Conservation (phyloP, 2,797 vertebrate genomes). For the Rhynchotus rufescens region DNA sequence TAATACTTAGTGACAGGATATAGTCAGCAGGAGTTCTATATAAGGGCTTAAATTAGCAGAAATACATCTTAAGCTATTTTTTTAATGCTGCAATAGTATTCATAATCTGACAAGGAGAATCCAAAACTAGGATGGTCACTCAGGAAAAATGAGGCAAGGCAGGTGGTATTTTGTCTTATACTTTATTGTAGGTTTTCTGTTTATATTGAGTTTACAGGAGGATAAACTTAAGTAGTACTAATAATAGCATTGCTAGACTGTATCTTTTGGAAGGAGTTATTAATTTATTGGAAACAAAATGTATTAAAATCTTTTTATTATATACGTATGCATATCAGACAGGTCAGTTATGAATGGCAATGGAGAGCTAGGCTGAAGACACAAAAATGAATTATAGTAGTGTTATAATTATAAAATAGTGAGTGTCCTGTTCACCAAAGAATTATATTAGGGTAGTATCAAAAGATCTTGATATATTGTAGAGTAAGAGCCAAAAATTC, state of each 20-base stretch:
- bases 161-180: neutral
- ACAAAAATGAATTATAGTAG: neutral
- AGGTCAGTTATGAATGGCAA: neutral
- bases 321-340: neutral
- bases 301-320: neutral
- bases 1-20: neutral
- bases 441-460: neutral
- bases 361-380: neutral
- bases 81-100: neutral
- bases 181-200: neutral
- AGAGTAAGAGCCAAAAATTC: neutral
- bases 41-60: neutral
- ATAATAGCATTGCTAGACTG: neutral
- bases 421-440: neutral
- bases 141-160: neutral
- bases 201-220: neutral
- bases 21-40: neutral
- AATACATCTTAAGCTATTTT: neutral
- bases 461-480: neutral
- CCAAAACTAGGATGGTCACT: neutral
- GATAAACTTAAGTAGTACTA: neutral
- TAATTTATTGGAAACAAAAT: neutral
- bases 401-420: neutral
- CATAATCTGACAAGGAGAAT: slow-evolving; percentile 21
- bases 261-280: neutral